phyloP scores from a whole-genome alignment of 2,888 invertebrate species.

The Stegophylla sp. region DNA sequence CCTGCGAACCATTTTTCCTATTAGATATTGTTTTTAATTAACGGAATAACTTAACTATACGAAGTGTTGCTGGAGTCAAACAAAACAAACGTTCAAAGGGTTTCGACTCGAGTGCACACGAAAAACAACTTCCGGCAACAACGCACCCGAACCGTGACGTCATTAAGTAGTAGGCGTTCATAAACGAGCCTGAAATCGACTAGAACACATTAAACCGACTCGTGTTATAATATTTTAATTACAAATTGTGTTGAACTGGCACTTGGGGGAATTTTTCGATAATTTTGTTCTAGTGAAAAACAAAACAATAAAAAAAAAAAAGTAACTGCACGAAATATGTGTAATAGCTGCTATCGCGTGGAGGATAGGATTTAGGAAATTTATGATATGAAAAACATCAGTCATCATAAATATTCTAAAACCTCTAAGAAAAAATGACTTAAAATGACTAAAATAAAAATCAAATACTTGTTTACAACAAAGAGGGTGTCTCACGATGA shows the following conservation, averaged over 20 bases:
- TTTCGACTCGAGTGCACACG: constrained; percentile 28
- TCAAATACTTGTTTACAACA: too few species aligned
- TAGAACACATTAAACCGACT: constrained; percentile 21
- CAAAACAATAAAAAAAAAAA: too few species aligned
- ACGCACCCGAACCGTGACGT: constrained; percentile 19
- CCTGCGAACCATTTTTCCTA: constrained; percentile 1
- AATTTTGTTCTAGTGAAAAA: too few species aligned
- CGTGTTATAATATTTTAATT: neutral
- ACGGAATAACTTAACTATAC: too few species aligned
- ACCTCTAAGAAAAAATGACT: too few species aligned
- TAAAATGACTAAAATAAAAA: too few species aligned
- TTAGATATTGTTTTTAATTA: constrained; percentile 26
- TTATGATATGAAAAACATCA: too few species aligned
- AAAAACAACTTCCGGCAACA: constrained; percentile 23
- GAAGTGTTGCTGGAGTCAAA: neutral
- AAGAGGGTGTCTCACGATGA: too few species aligned
- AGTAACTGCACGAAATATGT: too few species aligned
- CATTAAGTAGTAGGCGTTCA: neutral
- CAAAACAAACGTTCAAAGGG: neutral
- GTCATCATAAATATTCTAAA: too few species aligned
- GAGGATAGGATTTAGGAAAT: too few species aligned
- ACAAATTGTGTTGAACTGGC: neutral
- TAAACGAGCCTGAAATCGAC: neutral
- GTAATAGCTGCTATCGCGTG: too few species aligned
- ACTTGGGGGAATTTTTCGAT: neutral